Base-by-base conservation (phyloP, 2,888 invertebrate genomes). In the Stenolophus ochropezus region DNA sequence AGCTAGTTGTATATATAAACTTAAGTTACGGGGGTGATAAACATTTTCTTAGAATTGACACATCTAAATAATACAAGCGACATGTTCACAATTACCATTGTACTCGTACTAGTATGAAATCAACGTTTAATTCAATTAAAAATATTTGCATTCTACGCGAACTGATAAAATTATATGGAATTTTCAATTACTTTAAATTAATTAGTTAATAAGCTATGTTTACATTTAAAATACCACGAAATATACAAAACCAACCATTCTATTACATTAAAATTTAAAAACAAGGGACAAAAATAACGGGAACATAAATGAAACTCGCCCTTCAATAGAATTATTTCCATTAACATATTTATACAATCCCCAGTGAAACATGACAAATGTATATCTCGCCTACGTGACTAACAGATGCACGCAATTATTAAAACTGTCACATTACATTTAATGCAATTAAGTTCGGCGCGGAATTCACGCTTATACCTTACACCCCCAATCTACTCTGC, bases 371-470 rank as follows among this genome's bases (percentile, higher is more conserved):
- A 56, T 56, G 56, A 21, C 20, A 6, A 20, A 56, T 11, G 56
- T 20, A 56, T 20, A 56, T 61, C 61, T 16, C 61, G n/a, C 21
- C n/a, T 61, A 61, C 25, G 25, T 61, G 61, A 61, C 23, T 61
- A 23, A 27, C 25, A 11, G 14, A 61, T 16, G 16, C 4, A 27
- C 23, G 27, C 25, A 61, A 27, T 61, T 25, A 61, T 61, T 61
- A 23, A 61, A 61, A 61, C 61, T 25, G 61, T 23, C 61, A 23
- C 27, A 61, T 61, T 61, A 27, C 61, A 27, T 25, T 4, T 27
- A 27, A 61, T 61, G 23, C 27, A 23, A 61, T 27, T 61, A 16
- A 14, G 4, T 27, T 18, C 11, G 56, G 20, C 2, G 11, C 20
- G 6, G 21, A 61, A 61, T 16, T 51, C 16, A 27, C 1, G 14